Evolutionary conservation across 2,888 invertebrate species (phyloP).

Genomic region (Pammene aurita): DNA sequence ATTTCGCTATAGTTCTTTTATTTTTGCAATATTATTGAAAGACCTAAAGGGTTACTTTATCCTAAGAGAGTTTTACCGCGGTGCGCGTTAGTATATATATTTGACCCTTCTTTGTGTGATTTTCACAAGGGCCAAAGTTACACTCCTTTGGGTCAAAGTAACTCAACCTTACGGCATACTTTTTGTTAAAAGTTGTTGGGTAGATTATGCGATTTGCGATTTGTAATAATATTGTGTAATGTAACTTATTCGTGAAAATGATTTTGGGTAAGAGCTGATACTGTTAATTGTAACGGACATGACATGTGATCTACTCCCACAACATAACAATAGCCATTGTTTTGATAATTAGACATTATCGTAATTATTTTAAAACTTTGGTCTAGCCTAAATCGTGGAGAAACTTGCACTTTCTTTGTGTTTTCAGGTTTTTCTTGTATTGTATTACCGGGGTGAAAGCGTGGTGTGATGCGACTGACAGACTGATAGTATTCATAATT

Average conservation of each 20-base stretch:
- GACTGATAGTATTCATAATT: constrained; percentile 22
- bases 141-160: too few species aligned
- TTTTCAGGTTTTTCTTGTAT: constrained; percentile 36
- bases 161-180: too few species aligned
- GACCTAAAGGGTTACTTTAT: too few species aligned
- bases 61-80: too few species aligned
- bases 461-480: constrained; percentile 19
- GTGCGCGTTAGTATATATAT: too few species aligned
- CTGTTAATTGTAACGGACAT: constrained; percentile 18
- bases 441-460: constrained; percentile 37
- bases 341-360: constrained; percentile 35
- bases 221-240: not conserved
- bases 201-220: not conserved
- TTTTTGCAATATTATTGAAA: too few species aligned
- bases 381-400: constrained; percentile 26
- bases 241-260: constrained; percentile 12
- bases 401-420: constrained; percentile 36
- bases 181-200: too few species aligned
- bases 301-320: constrained; percentile 36
- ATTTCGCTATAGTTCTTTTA: too few species aligned
- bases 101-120: too few species aligned
- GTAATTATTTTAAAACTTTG: constrained; percentile 33
- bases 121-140: too few species aligned
- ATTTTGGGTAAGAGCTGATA: constrained; percentile 23
- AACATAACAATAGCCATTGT: constrained; percentile 32